phyloP scores from a whole-genome alignment of 2,797 vertebrate genomes.

The Xiphorhynchus erythropygius region DNA sequence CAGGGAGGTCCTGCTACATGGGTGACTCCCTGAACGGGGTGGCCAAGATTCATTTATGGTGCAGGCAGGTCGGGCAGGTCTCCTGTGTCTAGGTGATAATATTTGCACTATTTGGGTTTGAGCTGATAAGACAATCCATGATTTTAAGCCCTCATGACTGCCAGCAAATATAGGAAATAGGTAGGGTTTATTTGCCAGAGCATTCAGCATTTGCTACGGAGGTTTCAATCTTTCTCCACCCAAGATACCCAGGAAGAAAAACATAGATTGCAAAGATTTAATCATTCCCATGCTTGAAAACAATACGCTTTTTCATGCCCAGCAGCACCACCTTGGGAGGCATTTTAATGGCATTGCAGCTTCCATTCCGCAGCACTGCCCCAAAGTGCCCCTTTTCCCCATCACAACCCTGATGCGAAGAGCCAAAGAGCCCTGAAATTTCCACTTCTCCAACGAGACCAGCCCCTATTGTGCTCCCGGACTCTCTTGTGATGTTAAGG shows the following conservation, averaged over 20 bases:
- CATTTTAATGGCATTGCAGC: background rate
- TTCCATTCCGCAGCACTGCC: background rate
- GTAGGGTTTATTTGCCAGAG: background rate
- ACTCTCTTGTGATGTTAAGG: background rate
- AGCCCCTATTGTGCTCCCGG: background rate
- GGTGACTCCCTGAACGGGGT: fast-evolving
- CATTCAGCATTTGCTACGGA: background rate
- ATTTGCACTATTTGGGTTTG: background rate
- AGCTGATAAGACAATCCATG: background rate
- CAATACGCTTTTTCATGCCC: background rate
- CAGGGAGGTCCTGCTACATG: fast-evolving
- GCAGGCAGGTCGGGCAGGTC: background rate
- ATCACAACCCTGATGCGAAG: background rate
- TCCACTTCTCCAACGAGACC: background rate
- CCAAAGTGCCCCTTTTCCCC: background rate
- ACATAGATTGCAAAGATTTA: background rate
- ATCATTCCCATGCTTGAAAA: background rate
- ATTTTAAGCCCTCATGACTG: background rate
- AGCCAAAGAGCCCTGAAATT: background rate
- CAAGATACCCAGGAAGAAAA: background rate
- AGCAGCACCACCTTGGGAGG: background rate
- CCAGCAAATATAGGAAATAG: background rate
- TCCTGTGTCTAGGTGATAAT: background rate
- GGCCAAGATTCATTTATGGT: fast-evolving
- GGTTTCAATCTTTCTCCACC: background rate